These are phyloP conservation scores for Schizaphis graminum DNA, from an alignment of 2,888 invertebrate species.

Conservation along the genomic window DNA sequence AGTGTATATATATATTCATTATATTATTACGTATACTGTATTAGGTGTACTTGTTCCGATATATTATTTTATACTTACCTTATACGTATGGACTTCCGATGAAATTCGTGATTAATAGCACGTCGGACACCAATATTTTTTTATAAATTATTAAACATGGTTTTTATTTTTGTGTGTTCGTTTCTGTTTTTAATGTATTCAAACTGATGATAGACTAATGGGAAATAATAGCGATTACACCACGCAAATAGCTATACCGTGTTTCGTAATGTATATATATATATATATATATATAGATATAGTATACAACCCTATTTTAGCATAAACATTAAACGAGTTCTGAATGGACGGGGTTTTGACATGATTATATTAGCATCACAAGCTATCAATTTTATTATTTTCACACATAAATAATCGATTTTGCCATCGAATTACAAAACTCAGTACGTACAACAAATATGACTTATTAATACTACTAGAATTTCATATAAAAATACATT, in stretches of 20 bases:
- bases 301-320: background rate
- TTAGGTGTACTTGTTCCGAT: no score
- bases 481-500: background rate
- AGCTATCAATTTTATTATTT: background rate
- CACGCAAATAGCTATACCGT: slow-evolving; percentile 20
- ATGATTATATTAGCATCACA: background rate
- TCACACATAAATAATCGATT: background rate
- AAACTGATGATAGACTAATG: slow-evolving; percentile 3
- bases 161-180: background rate
- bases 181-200: slow-evolving; percentile 16
- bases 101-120: background rate
- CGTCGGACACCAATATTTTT: background rate
- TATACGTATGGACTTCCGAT: background rate
- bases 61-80: no score
- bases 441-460: background rate
- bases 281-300: background rate
- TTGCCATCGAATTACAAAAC: background rate
- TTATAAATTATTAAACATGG: background rate
- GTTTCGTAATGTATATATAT: background rate
- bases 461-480: background rate
- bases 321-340: background rate
- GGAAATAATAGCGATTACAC: background rate
- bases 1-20: no score
- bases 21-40: no score
- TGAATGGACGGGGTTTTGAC: slow-evolving; percentile 5